Percentiles rank a stretch among this genome's conserved stretches.
Evolutionary conservation across 1,140 invertebrate species (phyloP).

Genomic region (Drosophila sp.): DNA sequence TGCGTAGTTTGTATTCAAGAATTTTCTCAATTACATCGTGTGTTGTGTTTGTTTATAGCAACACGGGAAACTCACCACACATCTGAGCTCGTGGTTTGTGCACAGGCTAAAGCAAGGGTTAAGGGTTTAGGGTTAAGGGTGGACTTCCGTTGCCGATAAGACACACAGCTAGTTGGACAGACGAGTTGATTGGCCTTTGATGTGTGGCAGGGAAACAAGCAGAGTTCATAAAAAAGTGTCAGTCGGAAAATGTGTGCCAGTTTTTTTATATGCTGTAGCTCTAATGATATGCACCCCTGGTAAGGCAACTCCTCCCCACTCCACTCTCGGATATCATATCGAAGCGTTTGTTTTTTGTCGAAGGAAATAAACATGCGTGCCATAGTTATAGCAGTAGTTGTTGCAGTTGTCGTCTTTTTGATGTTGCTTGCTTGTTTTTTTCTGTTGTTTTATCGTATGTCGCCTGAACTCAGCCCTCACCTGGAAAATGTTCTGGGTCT

Average conservation of each 20-base stretch:
- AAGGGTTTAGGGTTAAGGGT: slow-evolving; percentile 69
- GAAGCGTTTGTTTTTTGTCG: slow-evolving; percentile 65
- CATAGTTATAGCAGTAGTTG: slow-evolving; percentile 53
- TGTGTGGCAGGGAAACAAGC: slow-evolving; percentile 36
- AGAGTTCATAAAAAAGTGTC: slow-evolving; percentile 63
- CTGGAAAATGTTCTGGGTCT: slow-evolving; percentile 43
- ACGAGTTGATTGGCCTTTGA: slow-evolving; percentile 80
- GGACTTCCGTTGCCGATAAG: slow-evolving; percentile 77
- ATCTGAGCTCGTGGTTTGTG: slow-evolving; percentile 41
- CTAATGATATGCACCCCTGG: slow-evolving; percentile 81
- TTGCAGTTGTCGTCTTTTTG: slow-evolving; percentile 70
- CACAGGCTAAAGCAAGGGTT: slow-evolving; percentile 56
- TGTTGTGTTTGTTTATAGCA: slow-evolving; percentile 40
- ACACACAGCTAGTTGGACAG: slow-evolving; percentile 39
- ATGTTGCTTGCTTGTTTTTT: slow-evolving; percentile 58
- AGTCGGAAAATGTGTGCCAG: slow-evolving; percentile 77
- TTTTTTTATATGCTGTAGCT: slow-evolving; percentile 43
- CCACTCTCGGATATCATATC: slow-evolving; percentile 58
- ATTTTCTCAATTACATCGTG: neutral
- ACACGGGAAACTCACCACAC: slow-evolving; percentile 55
- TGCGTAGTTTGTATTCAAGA: neutral
- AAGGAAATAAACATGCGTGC: slow-evolving; percentile 77
- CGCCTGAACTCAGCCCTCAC: slow-evolving; percentile 35
- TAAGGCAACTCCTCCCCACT: slow-evolving; percentile 18
- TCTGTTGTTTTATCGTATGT: no score